Percentiles rank a stretch among this genome's conserved stretches.
Evolutionary conservation across 1,140 invertebrate genomes (phyloP).

Genomic region (Diploscapter pachys): DNA sequence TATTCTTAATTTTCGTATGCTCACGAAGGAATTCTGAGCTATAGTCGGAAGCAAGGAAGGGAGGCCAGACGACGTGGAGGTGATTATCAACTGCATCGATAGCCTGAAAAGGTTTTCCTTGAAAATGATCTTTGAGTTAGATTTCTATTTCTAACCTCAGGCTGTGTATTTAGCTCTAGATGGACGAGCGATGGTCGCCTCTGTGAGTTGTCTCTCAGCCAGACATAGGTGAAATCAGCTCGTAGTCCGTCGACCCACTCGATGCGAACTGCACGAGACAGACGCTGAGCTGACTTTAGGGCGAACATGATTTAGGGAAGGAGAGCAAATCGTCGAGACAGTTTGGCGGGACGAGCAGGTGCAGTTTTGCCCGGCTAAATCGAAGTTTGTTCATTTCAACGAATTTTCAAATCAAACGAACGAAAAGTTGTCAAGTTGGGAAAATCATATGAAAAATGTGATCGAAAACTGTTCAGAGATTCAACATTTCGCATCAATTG

Average conservation of each 20-base stretch:
- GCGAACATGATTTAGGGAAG: constrained; percentile 11
- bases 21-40: constrained; percentile 33
- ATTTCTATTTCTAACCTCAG: constrained; percentile 1
- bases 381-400: no score
- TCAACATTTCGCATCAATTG: no score
- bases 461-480: no score
- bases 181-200: constrained; percentile 31
- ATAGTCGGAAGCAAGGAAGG: constrained; percentile 26
- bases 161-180: constrained; percentile 24
- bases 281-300: constrained; percentile 28
- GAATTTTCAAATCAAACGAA: no score
- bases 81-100: constrained; percentile 16
- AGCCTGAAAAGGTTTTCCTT: constrained; percentile 3
- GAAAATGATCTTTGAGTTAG: no score
- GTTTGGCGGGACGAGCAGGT: no score
- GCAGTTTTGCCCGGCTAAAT: no score
- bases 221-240: constrained; percentile 36
- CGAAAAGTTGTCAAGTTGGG: no score
- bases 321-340: no score
- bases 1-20: constrained; percentile 17
- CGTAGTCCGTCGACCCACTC: constrained; percentile 33
- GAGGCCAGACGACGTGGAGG: constrained; percentile 29
- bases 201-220: constrained; percentile 33
- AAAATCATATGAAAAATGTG: no score
- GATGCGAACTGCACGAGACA: constrained; percentile 23